Percentiles rank a stretch among this genome's conserved stretches.
Conservation (phyloP, 2,113 vertebrate species). For the Melospiza melodia region DNA sequence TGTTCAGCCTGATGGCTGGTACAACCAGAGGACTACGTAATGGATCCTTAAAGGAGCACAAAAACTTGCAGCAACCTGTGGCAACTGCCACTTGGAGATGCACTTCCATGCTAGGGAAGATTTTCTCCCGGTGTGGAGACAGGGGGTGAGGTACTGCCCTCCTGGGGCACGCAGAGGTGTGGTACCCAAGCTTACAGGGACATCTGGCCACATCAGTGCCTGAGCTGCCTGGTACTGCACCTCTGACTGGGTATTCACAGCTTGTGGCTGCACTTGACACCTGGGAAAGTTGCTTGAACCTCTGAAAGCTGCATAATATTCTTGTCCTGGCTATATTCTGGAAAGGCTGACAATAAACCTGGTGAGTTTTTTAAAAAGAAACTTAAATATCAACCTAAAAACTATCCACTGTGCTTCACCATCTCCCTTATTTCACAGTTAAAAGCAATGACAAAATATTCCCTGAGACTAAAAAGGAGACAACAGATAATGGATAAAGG, state of each 20-base stretch:
- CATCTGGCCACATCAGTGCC: background rate
- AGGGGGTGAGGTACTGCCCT: background rate
- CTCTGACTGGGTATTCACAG: background rate
- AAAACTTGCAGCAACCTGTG: background rate
- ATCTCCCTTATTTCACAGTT: slow-evolving; percentile 29
- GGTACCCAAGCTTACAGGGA: background rate
- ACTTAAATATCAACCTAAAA: background rate
- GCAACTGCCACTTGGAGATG: background rate
- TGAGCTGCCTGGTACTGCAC: background rate
- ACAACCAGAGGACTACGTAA: background rate
- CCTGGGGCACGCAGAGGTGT: background rate
- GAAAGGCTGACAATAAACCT: background rate
- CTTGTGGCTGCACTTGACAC: background rate
- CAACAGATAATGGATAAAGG: background rate
- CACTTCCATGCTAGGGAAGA: background rate
- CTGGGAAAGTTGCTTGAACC: background rate
- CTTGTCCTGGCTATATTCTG: background rate
- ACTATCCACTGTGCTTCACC: background rate
- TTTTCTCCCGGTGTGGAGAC: background rate
- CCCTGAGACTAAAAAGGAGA: slow-evolving; percentile 58
- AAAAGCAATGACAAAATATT: background rate
- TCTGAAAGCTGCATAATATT: background rate
- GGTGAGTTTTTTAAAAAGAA: background rate
- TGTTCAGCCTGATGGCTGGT: background rate
- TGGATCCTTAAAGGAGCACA: background rate